These are phyloP conservation scores for Poecilia picta DNA, from an alignment of 2,797 vertebrate genomes.

Conservation along the genomic window DNA sequence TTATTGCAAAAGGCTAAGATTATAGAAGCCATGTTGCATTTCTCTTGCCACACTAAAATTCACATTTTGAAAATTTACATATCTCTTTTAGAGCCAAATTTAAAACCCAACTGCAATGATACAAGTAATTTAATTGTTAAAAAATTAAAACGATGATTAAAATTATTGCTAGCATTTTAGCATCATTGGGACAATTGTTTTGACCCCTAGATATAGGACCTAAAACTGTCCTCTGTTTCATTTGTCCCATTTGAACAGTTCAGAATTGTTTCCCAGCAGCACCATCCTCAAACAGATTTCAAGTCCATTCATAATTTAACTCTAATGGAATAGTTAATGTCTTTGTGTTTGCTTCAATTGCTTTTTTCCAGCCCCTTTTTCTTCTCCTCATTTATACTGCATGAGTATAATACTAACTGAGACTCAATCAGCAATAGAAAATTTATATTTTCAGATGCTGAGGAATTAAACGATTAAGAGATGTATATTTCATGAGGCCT, in stretches of 20 bases:
- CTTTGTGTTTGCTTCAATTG: conserved; percentile 55
- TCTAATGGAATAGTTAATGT: conserved; percentile 72
- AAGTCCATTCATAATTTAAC: conserved; percentile 65
- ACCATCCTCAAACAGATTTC: conserved; percentile 53
- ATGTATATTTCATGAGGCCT: conserved; percentile 65
- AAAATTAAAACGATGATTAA: not conserved
- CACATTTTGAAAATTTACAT: not conserved
- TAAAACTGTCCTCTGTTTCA: conserved; percentile 23
- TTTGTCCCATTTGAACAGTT: conserved; percentile 33
- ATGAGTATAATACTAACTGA: conserved; percentile 57
- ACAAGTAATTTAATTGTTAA: not conserved
- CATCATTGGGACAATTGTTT: not conserved
- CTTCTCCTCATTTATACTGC: conserved; percentile 67
- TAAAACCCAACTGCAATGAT: not conserved
- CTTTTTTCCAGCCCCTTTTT: conserved; percentile 52
- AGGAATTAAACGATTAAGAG: conserved; percentile 57
- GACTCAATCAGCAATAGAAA: conserved; percentile 52
- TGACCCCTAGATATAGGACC: conserved; percentile 35
- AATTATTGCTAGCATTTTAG: not conserved
- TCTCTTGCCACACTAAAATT: conserved; percentile 1
- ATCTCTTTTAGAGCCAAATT: not conserved
- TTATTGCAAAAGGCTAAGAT: conserved; percentile 19
- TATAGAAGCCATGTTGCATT: conserved; percentile 25
- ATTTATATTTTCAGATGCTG: conserved; percentile 61
- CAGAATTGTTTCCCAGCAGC: conserved; percentile 39